These are phyloP conservation scores for Ectemnius lituratus DNA, from an alignment of 2,888 invertebrate species.

Conservation along the genomic window DNA sequence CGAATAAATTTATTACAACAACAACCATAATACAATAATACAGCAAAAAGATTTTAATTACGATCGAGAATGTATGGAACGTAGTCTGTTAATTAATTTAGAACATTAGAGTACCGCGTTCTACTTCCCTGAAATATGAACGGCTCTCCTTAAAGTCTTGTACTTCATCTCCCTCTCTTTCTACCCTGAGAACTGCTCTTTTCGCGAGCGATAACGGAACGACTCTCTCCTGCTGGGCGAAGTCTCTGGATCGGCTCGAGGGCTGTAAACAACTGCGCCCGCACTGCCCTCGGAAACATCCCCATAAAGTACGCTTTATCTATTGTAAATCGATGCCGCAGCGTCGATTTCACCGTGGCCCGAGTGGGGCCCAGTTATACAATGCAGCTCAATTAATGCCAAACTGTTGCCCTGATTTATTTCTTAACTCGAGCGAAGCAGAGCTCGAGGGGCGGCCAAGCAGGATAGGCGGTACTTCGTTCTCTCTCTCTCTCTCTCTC, in stretches of 20 bases:
- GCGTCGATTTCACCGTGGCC: conserved; percentile 70
- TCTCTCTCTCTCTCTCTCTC: no score
- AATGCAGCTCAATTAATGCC: conserved; percentile 78
- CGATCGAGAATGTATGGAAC: no score
- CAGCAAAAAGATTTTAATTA: no score
- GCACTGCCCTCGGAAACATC: conserved; percentile 71
- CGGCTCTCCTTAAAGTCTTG: background rate
- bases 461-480: no score
- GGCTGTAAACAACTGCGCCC: conserved; percentile 70
- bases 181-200: conserved; percentile 9
- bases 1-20: no score
- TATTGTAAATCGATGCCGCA: conserved; percentile 76
- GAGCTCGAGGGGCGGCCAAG: no score
- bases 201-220: background rate
- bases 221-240: conserved; percentile 22
- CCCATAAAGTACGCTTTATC: conserved; percentile 77
- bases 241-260: conserved; percentile 46
- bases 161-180: conserved; percentile 8
- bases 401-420: conserved; percentile 76
- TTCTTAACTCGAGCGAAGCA: conserved; percentile 64
- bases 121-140: no score
- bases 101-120: no score
- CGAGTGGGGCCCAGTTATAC: conserved; percentile 65
- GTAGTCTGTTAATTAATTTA: no score
- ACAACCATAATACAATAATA: no score